Evolutionary conservation across 2,888 invertebrate genomes (phyloP), one percentile per base, ranked within the genome.

Genomic region (Danaus chrysippus): DNA sequence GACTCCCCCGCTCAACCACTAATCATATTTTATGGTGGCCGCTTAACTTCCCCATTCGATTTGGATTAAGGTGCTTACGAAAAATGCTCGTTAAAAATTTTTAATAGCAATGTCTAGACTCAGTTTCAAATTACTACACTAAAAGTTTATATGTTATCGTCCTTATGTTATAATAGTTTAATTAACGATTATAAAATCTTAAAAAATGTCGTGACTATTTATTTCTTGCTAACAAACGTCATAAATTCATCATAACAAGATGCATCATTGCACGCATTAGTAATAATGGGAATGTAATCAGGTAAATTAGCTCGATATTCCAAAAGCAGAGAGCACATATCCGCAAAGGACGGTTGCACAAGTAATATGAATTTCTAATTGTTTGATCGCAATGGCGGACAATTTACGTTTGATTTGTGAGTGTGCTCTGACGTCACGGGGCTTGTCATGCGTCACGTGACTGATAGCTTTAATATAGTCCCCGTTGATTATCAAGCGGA

Each of bases 391-490:
- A 73, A 71, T 72, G 72, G 65, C 72, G 69, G 73, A 77, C 78
- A 76, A 78, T 80, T 76, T 75, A 73, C 75, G 78, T 82, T 80
- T 79, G 79, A 82, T 83, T 77, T 77, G 77, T 73, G 77, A 77
- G 76, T 74, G 76, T 71, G 71, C 70, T 75, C 71, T 83, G 84
- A 84, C 81, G 82, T 81, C 82, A 82, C 76, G 76, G 74, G 73
- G 70, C 71, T 71, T 82, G 84, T 84, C 85, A 86, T 82, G 80
- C 82, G 80, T 80, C 80, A 82, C 82, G 83, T 85, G 88, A 88
- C 81, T 83, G 88, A 90, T 88, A 86, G 89, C 85, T 86, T 87
- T 87, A 88, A 87, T 88, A 87, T 80, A 84, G 87, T 86, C 84
- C 83, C 83, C 81, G 87, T 86, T 86, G 87, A 88, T 88, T 87